These are phyloP conservation scores for Cephus runcator DNA, from an alignment of 2,888 invertebrate species.

Conservation along the genomic window DNA sequence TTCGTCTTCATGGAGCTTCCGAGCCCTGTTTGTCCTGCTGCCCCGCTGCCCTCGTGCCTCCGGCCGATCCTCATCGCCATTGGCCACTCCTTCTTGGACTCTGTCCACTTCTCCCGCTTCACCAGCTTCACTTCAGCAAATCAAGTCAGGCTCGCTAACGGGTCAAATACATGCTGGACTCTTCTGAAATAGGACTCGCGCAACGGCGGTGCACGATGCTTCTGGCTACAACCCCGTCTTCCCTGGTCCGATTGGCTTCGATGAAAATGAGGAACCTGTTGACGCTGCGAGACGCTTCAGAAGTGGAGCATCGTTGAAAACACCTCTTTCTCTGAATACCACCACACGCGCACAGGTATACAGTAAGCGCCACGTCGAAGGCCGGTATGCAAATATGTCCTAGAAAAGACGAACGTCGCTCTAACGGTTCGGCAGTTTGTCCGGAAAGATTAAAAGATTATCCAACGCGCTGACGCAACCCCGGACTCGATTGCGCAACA, in stretches of 20 bases:
- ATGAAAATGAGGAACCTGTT: too few species aligned
- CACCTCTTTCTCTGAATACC: too few species aligned
- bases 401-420: slow-evolving; percentile 28
- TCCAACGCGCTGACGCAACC: slow-evolving; percentile 45
- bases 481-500: slow-evolving; percentile 46
- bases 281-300: not conserved
- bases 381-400: slow-evolving; percentile 34
- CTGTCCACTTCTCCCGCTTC: slow-evolving; percentile 4
- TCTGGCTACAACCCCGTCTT: too few species aligned
- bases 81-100: not conserved
- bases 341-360: too few species aligned
- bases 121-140: not conserved
- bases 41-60: too few species aligned
- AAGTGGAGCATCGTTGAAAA: too few species aligned
- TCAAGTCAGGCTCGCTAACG: slow-evolving; percentile 1
- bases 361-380: not conserved
- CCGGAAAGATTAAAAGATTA: slow-evolving; percentile 44
- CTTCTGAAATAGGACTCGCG: too few species aligned
- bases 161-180: not conserved
- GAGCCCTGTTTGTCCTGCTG: too few species aligned
- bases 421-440: slow-evolving; percentile 23
- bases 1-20: too few species aligned
- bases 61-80: not conserved
- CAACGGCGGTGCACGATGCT: too few species aligned
- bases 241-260: too few species aligned